Base-by-base conservation (phyloP, 2,888 invertebrate genomes). In the Biston betularia region DNA sequence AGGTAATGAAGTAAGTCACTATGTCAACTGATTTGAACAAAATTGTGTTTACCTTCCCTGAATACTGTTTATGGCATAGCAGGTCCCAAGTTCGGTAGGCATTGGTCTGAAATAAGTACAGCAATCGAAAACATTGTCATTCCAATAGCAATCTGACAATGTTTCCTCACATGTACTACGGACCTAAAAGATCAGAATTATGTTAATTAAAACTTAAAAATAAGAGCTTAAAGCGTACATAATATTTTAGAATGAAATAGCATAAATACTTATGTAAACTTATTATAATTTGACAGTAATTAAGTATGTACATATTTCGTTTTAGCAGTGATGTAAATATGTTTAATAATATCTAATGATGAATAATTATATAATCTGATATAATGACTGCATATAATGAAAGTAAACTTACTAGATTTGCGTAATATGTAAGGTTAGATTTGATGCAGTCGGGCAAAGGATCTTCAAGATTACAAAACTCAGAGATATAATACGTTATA, bases 81-180 rank as follows among this genome's bases (percentile, higher is more conserved):
- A 96, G 55, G 92, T 90, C 0, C 96, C 96, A 56, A 96, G 81
- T 80, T 96, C 96, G 0, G 96, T 96, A 71, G 96, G 95, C 85
- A 96, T 90, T 12, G 93, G 92, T 60, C 91, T 89, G 74, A 96
- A 96, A 81, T 95, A 95, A 57, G 90, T 85, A 79, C 96, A 96
- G 77, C 96, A 96, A 48, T 95, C 94, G 73, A 96, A 96, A 3
- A 83, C 79, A 24, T 86, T 78, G 0, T 90, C 89, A 76, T 96
- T 96, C 96, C 96, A 96, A 35, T 90, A 89, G 75, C 96, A 96
- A 63, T 92, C 92, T 1, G 87, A 79, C 57, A 96, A 85, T 0
- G 95, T 93, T 48, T 95, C 92, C 12, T 86, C 78, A 72, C 96
- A 96, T 48, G 86, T 88, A 75, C 95, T 95, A 38, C 96, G 89